These are phyloP conservation scores for Sarcophaga bullata DNA, from an alignment of 1,140 invertebrate genomes.

Conservation along the genomic window DNA sequence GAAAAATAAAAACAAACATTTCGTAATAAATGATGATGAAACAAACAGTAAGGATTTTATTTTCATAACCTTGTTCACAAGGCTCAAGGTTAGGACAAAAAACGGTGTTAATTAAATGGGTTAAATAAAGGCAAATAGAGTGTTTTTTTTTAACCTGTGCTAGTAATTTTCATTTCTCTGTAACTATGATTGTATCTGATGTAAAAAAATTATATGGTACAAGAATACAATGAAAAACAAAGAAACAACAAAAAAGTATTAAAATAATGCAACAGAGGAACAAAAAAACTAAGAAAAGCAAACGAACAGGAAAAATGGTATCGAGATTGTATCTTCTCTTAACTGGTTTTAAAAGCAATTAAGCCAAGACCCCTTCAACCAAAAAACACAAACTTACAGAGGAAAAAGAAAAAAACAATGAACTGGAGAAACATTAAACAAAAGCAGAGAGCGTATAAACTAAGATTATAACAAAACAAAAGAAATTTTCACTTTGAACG, in stretches of 20 bases:
- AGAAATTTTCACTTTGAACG: neutral
- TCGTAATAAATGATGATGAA: neutral
- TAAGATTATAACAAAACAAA: neutral
- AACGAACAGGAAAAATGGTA: too few relatives aligned
- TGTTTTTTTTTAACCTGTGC: neutral
- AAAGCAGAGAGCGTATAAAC: neutral
- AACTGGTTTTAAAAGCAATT: neutral
- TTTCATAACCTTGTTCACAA: conserved; percentile 9
- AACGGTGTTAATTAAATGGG: conserved; percentile 5
- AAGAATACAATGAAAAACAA: neutral
- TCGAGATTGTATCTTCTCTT: neutral
- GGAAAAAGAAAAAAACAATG: too few relatives aligned
- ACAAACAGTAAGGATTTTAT: neutral
- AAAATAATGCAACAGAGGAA: neutral
- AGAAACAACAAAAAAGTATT: conserved; percentile 10
- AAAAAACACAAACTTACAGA: neutral
- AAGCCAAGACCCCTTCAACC: conserved; percentile 6
- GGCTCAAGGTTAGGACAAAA: conserved; percentile 23
- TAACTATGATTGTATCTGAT: neutral
- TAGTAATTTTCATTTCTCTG: neutral
- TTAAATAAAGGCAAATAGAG: neutral
- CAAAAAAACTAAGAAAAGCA: neutral
- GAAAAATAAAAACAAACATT: too few relatives aligned
- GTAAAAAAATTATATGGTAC: neutral
- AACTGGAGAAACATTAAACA: neutral